phyloP scores from a whole-genome alignment of 2,797 vertebrate species.

The Tolypeutes matacus region DNA sequence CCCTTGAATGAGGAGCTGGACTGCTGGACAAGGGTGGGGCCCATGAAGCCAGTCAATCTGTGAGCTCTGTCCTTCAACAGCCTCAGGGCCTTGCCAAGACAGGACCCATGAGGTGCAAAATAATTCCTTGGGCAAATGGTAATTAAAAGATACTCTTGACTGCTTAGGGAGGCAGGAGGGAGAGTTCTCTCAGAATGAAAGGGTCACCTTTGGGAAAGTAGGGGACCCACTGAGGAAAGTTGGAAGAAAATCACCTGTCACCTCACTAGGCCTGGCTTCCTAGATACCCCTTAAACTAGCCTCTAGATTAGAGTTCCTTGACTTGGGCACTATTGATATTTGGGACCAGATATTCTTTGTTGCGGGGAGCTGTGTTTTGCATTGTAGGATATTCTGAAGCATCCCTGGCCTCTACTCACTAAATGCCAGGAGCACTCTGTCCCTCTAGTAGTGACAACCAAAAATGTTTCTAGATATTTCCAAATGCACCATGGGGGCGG shows the following conservation, averaged over 20 bases:
- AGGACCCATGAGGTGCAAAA: neutral
- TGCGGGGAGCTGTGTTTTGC: neutral
- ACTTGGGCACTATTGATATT: neutral
- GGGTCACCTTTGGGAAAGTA: neutral
- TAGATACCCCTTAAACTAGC: neutral
- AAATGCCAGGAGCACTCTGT: neutral
- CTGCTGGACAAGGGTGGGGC: too few relatives aligned
- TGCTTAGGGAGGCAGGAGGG: neutral
- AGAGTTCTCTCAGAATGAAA: neutral
- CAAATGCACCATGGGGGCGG: neutral
- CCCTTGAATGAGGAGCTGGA: neutral
- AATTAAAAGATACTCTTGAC: neutral
- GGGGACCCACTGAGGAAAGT: neutral
- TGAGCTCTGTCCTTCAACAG: neutral
- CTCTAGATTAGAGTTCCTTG: neutral
- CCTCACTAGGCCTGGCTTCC: neutral
- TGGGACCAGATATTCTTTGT: neutral
- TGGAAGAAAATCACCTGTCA: neutral
- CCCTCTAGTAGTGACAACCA: neutral
- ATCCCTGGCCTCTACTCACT: neutral
- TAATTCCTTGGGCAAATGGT: neutral
- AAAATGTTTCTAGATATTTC: neutral
- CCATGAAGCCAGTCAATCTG: neutral
- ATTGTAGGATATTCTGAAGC: neutral
- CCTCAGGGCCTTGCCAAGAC: neutral